These are phyloP conservation scores for Eulacestoma nigropectus DNA, from an alignment of 2,113 vertebrate genomes.

Conservation along the genomic window DNA sequence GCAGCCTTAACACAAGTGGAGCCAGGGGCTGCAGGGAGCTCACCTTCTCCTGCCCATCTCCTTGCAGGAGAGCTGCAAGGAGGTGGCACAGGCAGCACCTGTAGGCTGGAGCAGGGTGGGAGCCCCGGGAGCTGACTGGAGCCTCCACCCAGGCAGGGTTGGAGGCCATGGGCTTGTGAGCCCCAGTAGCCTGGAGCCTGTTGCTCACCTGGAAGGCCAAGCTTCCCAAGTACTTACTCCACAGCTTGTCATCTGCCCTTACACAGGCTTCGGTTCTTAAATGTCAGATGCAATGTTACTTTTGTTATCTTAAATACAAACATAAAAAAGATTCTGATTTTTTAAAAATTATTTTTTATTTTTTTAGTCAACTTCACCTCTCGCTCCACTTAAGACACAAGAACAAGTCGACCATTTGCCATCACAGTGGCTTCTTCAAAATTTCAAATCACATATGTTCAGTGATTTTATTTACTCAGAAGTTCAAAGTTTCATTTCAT, in stretches of 20 bases:
- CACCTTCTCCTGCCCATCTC: background rate
- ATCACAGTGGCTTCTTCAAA: background rate
- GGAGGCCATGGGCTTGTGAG: background rate
- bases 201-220: background rate
- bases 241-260: background rate
- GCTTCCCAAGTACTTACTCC: background rate
- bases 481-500: background rate
- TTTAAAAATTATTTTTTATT: background rate
- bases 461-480: background rate
- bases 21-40: background rate
- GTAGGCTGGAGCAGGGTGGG: background rate
- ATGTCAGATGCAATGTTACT: background rate
- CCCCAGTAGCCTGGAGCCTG: background rate
- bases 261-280: background rate
- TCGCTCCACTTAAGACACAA: background rate
- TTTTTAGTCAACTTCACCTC: background rate
- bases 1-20: background rate
- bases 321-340: background rate
- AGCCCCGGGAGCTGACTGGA: background rate
- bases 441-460: background rate
- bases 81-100: background rate
- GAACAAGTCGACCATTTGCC: background rate
- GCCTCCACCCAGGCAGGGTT: accelerated
- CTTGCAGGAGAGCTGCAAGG: accelerated
- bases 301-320: background rate